A percentile compares a stretch with the other conserved stretches of the same genome.
Conservation (phyloP, 2,797 vertebrate genomes). For the Tokudaia tokunoshimensis region DNA sequence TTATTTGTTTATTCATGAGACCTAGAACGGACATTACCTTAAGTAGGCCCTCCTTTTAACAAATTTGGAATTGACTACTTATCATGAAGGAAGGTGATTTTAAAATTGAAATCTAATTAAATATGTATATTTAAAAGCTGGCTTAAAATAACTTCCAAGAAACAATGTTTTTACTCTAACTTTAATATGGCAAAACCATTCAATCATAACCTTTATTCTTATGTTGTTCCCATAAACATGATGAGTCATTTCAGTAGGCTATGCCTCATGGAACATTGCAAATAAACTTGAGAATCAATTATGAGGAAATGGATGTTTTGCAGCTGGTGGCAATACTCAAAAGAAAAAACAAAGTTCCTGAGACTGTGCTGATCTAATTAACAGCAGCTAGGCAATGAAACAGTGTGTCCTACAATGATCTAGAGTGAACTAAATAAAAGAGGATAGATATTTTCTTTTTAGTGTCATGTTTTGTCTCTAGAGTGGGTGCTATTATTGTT, state of each 20-base stretch:
- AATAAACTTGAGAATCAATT: conserved; percentile 84
- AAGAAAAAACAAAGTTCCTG: conserved; percentile 56
- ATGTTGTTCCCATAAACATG: conserved; percentile 62
- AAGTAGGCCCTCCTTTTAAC: not conserved
- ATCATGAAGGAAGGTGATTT: conserved; percentile 9
- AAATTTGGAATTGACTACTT: not conserved
- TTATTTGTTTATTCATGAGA: not conserved
- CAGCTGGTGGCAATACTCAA: conserved; percentile 26
- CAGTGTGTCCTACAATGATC: conserved; percentile 61
- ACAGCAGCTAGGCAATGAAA: not conserved
- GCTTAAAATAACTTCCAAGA: conserved; percentile 28
- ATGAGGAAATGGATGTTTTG: conserved; percentile 65
- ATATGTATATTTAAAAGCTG: not conserved
- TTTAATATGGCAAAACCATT: conserved; percentile 61
- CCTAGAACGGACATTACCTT: not conserved
- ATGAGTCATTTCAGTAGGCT: conserved; percentile 79
- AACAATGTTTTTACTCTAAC: conserved; percentile 3
- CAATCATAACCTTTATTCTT: conserved; percentile 61
- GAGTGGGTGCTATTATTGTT: not conserved
- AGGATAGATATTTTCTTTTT: not conserved
- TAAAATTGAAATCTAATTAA: conserved; percentile 6
- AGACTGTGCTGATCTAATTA: conserved; percentile 65
- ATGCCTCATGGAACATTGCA: conserved; percentile 73
- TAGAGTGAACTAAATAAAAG: conserved; percentile 53
- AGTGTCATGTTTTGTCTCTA: not conserved